Evolutionary conservation across 2,113 vertebrate species (phyloP).

Genomic region (Vulpes lagopus): DNA sequence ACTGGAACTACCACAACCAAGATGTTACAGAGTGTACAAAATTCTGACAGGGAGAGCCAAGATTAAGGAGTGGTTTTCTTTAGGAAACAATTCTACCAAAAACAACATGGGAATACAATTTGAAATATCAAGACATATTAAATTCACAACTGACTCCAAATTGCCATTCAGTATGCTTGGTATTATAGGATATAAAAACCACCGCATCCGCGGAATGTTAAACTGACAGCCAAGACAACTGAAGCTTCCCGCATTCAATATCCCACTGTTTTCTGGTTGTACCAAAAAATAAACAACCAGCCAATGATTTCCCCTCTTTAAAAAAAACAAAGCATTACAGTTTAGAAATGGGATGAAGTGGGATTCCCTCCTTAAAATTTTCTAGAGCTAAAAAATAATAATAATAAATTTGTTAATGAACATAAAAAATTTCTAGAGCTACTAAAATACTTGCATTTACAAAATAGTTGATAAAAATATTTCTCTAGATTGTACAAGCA

Average conservation of each 20-base stretch:
- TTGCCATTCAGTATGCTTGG: background rate
- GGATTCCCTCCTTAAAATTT: background rate
- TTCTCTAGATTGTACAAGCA: background rate
- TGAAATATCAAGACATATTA: background rate
- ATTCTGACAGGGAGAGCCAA: background rate
- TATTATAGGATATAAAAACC: background rate
- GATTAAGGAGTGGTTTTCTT: background rate
- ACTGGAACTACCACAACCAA: background rate
- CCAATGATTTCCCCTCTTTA: background rate
- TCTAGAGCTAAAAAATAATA: background rate
- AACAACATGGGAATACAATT: background rate
- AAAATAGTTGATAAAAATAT: background rate
- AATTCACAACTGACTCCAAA: background rate
- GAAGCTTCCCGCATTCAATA: background rate
- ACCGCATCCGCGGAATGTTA: background rate
- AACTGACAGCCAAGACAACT: background rate
- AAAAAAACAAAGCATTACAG: background rate
- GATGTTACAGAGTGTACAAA: background rate
- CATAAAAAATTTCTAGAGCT: background rate
- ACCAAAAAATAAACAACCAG: background rate
- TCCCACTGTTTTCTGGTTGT: background rate
- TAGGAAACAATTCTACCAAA: background rate
- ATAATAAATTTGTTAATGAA: no score
- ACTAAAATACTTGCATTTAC: background rate
- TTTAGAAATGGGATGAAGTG: background rate